phyloP scores from a whole-genome alignment of 2,888 invertebrate species.

The Imbricaverruca yamaguchii region DNA sequence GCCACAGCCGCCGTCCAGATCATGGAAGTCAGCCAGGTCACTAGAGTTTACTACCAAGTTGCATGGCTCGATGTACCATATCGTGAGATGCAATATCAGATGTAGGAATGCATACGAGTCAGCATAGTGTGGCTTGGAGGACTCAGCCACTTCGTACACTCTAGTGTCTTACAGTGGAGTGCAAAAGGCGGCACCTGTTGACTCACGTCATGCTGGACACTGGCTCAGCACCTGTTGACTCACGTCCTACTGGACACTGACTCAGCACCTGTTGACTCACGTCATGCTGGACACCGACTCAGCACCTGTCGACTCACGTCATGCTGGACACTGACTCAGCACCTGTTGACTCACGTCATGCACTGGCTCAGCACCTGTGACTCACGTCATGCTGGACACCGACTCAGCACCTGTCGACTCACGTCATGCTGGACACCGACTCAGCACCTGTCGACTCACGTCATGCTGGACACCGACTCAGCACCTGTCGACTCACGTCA shows the following conservation, averaged over 20 bases:
- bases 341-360: too few relatives aligned
- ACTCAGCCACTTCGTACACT: too few relatives aligned
- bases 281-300: slow-evolving; percentile 84
- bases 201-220: slow-evolving; percentile 58
- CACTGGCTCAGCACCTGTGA: slow-evolving; percentile 58
- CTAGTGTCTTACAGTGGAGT: too few relatives aligned
- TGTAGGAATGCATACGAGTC: too few relatives aligned
- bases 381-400: slow-evolving; percentile 65
- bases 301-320: slow-evolving; percentile 51
- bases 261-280: slow-evolving; percentile 51
- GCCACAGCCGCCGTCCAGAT: too few relatives aligned
- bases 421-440: slow-evolving; percentile 68
- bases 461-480: slow-evolving; percentile 81
- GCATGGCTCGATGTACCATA: too few relatives aligned
- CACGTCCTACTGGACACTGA: slow-evolving; percentile 72
- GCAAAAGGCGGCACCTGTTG: too few relatives aligned
- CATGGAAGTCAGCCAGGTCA: too few relatives aligned
- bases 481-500: slow-evolving; percentile 48
- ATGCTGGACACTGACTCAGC: slow-evolving; percentile 78
- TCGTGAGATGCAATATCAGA: too few relatives aligned
- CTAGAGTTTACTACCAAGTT: too few relatives aligned
- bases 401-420: slow-evolving; percentile 52
- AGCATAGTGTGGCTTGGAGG: too few relatives aligned
- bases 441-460: slow-evolving; percentile 47
- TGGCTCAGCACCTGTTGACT: slow-evolving; percentile 59